Percentiles rank a stretch among this genome's conserved stretches.
Evolutionary conservation across 1,140 invertebrate genomes (phyloP).

Genomic region (Drosophila pectinifera): DNA sequence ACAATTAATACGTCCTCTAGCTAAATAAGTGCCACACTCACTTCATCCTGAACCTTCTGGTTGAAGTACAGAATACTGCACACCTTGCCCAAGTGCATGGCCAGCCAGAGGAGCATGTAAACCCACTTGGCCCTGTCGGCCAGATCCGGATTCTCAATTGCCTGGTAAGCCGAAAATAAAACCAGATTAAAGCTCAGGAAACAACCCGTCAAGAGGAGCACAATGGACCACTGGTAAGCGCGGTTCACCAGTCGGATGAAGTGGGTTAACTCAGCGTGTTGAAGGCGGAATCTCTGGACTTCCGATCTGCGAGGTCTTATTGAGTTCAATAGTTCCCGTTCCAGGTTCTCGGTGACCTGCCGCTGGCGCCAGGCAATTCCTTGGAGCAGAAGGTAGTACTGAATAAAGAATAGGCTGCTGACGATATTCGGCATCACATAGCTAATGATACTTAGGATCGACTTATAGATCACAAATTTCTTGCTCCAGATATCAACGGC

Average conservation of each 20-base stretch:
- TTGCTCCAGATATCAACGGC: slow-evolving; percentile 9
- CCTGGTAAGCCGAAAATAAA: slow-evolving; percentile 69
- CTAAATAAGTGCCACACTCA: background rate
- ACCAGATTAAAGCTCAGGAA: slow-evolving; percentile 70
- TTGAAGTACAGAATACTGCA: slow-evolving; percentile 64
- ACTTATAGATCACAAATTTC: background rate
- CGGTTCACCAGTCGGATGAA: slow-evolving; percentile 62
- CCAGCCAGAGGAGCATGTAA: slow-evolving; percentile 56
- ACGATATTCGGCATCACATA: slow-evolving; percentile 59
- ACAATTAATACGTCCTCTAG: background rate
- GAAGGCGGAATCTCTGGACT: slow-evolving; percentile 41
- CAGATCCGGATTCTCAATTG: slow-evolving; percentile 26
- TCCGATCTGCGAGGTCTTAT: background rate
- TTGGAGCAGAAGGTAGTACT: slow-evolving; percentile 50
- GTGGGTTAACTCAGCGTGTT: slow-evolving; percentile 43
- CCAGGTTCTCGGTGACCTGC: slow-evolving; percentile 19
- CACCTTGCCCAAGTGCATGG: slow-evolving; percentile 71
- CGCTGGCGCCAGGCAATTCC: slow-evolving; percentile 35
- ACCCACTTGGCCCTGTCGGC: slow-evolving; percentile 29
- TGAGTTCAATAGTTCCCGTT: slow-evolving; percentile 9
- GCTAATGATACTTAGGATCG: slow-evolving; percentile 26
- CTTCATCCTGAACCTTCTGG: slow-evolving; percentile 44
- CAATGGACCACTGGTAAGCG: slow-evolving; percentile 50
- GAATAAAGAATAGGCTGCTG: slow-evolving; percentile 51
- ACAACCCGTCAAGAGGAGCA: slow-evolving; percentile 67